These are phyloP conservation scores for Heliconius himera DNA, from an alignment of 1,140 invertebrate species.

Conservation along the genomic window DNA sequence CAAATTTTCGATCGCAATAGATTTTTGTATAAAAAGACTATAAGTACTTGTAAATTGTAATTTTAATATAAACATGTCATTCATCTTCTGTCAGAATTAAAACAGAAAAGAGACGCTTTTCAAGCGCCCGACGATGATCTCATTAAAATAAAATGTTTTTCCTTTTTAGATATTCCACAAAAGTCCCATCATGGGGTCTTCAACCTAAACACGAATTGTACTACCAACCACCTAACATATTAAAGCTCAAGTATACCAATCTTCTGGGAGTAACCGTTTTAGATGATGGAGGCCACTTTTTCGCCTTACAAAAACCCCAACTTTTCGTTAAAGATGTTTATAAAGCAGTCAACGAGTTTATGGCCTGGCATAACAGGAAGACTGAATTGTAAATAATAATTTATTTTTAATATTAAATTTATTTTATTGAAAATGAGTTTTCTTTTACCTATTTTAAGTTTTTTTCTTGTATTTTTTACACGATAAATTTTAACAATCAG, in stretches of 20 bases:
- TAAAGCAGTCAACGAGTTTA: slow-evolving; percentile 64
- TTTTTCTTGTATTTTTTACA: neutral
- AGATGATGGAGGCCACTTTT: slow-evolving; percentile 91
- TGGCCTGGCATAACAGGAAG: slow-evolving; percentile 45
- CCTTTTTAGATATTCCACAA: slow-evolving; percentile 24
- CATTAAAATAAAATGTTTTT: neutral
- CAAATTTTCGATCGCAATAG: too few species aligned
- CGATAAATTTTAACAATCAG: too few species aligned
- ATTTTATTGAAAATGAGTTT: too few species aligned
- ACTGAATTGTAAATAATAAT: slow-evolving; percentile 27
- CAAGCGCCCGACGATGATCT: neutral
- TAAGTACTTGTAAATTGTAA: too few species aligned
- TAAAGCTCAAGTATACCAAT: slow-evolving; percentile 83
- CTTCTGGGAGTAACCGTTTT: slow-evolving; percentile 82
- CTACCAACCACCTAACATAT: slow-evolving; percentile 80
- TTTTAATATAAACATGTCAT: too few species aligned
- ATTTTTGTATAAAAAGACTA: too few species aligned
- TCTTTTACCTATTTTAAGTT: neutral
- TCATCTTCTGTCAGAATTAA: too few species aligned
- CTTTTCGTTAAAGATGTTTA: slow-evolving; percentile 84
- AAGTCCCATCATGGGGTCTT: slow-evolving; percentile 85
- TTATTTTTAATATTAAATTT: too few species aligned
- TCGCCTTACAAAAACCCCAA: slow-evolving; percentile 90
- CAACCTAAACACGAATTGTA: slow-evolving; percentile 84
- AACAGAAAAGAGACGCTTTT: too few species aligned